These are phyloP conservation scores for Chiloscyllium punctatum DNA, from an alignment of 2,797 vertebrate genomes.

Conservation along the genomic window DNA sequence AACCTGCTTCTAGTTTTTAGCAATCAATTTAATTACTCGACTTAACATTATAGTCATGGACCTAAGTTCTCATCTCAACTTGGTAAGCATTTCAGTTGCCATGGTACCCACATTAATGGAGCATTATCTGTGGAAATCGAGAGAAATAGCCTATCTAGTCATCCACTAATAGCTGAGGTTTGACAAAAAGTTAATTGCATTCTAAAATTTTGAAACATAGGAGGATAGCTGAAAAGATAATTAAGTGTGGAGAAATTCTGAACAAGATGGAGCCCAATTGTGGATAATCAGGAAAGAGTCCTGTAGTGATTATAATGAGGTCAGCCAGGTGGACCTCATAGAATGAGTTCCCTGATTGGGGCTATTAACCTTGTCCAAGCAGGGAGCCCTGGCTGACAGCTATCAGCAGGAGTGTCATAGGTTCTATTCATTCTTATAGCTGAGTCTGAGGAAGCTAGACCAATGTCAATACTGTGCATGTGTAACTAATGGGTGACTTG, in stretches of 20 bases:
- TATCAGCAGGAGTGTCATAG: too few relatives aligned
- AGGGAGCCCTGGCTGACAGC: too few relatives aligned
- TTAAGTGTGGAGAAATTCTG: too few relatives aligned
- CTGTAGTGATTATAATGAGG: too few relatives aligned
- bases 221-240: background rate
- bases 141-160: background rate
- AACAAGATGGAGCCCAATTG: background rate
- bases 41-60: background rate
- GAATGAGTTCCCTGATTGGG: too few relatives aligned
- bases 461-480: too few relatives aligned
- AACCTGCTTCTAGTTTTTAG: background rate
- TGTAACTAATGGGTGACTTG: too few relatives aligned
- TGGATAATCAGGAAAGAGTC: background rate
- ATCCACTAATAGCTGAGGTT: background rate
- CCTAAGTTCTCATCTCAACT: too few relatives aligned
- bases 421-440: too few relatives aligned
- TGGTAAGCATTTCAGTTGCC: background rate
- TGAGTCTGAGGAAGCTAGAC: too few relatives aligned
- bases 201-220: background rate
- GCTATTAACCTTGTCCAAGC: too few relatives aligned
- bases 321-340: too few relatives aligned
- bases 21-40: background rate
- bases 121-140: background rate
- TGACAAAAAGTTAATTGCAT: background rate
- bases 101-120: slow-evolving; percentile 3